Base-by-base conservation (phyloP, 2,113 vertebrate species). In the Podiceps cristatus region DNA sequence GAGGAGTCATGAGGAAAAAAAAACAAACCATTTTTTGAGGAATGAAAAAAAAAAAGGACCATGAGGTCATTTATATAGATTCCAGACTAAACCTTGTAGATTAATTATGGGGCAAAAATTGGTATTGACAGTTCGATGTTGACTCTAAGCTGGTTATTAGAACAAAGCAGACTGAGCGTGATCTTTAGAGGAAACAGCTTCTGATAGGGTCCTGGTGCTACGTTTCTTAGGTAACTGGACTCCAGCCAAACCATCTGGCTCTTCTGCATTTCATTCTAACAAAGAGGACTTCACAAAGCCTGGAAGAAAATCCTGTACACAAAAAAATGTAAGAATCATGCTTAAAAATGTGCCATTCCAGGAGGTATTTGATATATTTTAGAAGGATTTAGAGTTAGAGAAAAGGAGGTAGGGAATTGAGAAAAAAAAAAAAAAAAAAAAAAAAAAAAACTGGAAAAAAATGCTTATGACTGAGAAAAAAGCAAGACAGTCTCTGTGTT, bases 211-310 rank as follows among this genome's bases (percentile, higher is more conserved):
- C 75, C 63, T 77, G 79, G 75, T 75, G 77, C 55, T 84, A 52
- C 1, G 63, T 93, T 97, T 94, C 96, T 97, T 90, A 96, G 92
- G 93, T 95, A 97, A 95, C 76, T 94, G 91, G 88, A 91, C 90
- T 90, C 88, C 5, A 6, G 93, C 93, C 91, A 95, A 97, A 96
- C 96, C 96, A 97, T 95, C 94, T 96, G 93, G 94, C 89, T 96
- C 91, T 93, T 96, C 97, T 96, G 78, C 75, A 86, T 93, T 96
- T 97, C 78, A 82, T 94, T 95, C 93, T 96, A 96, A 96, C 93
- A 93, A 97, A 96, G 96, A 86, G 60, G 74, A 86, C 94, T 94
- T 90, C 83, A 96, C 71, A 94, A 94, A 91, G 63, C 49, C 55
- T 88, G n/a, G 35, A 96, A 93, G 90, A 96, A 94, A 96, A 89